Conservation (phyloP, 2,888 invertebrate genomes). For the Tridacna crocea region DNA sequence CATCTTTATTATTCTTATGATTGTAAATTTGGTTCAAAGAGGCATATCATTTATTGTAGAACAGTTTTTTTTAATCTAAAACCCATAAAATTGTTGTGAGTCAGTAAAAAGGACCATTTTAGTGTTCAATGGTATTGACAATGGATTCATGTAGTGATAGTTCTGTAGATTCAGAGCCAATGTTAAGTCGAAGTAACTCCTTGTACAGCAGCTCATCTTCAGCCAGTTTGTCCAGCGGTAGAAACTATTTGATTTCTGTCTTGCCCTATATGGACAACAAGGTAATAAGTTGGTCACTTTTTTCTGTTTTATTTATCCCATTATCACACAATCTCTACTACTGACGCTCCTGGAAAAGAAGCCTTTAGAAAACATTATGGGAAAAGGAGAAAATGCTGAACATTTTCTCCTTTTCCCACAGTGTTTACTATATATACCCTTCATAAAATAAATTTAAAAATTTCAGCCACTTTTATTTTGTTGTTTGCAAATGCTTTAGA, state of each 20-base stretch:
- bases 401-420: not conserved
- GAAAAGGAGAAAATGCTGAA: not conserved
- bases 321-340: not conserved
- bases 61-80: too few species aligned
- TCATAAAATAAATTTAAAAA: too few species aligned
- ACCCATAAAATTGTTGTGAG: not conserved
- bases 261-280: constrained; percentile 41
- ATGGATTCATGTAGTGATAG: not conserved
- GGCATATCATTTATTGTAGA: too few species aligned
- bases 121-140: not conserved
- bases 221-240: constrained; percentile 26
- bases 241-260: constrained; percentile 45
- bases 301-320: too few species aligned
- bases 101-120: not conserved
- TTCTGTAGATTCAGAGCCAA: not conserved
- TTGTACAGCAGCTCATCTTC: constrained; percentile 36
- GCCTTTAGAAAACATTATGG: not conserved
- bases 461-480: too few species aligned
- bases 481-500: too few species aligned
- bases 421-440: too few species aligned
- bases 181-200: constrained; percentile 51
- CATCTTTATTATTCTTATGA: too few species aligned
- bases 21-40: too few species aligned
- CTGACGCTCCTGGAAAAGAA: not conserved
- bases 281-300: constrained; percentile 31